These are phyloP conservation scores for Stenchaetothrips biformis DNA, from an alignment of 2,888 invertebrate species.

Conservation along the genomic window DNA sequence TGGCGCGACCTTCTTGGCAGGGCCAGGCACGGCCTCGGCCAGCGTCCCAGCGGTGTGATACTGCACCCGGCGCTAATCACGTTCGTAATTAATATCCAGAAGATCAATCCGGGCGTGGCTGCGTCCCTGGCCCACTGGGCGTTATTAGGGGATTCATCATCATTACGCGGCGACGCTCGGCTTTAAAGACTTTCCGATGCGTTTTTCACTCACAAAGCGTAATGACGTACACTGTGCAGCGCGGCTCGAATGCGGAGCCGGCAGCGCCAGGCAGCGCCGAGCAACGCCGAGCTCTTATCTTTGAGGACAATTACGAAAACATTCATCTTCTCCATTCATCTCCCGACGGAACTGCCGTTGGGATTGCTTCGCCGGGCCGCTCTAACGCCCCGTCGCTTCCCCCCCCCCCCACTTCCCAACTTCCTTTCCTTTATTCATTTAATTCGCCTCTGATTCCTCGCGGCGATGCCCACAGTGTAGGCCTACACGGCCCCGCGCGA, in stretches of 20 bases:
- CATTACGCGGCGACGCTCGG: no score
- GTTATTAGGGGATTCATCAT: no score
- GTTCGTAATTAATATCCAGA: neutral
- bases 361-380: no score
- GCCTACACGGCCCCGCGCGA: no score
- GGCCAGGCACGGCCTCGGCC: neutral
- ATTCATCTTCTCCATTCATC: slow-evolving; percentile 10
- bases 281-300: neutral
- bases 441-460: slow-evolving; percentile 4
- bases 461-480: neutral
- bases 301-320: slow-evolving; percentile 16
- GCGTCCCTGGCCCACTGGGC: no score
- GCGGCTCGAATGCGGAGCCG: no score
- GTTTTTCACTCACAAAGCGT: no score
- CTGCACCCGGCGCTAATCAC: neutral
- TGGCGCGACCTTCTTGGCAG: neutral
- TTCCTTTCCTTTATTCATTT: neutral
- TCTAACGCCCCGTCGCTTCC: neutral
- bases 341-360: neutral
- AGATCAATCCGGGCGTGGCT: neutral
- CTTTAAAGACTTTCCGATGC: no score
- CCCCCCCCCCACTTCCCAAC: neutral
- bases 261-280: neutral
- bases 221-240: no score
- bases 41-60: neutral